These are phyloP conservation scores for Gonioctena quinquepunctata DNA, from an alignment of 1,140 invertebrate genomes.

Conservation along the genomic window DNA sequence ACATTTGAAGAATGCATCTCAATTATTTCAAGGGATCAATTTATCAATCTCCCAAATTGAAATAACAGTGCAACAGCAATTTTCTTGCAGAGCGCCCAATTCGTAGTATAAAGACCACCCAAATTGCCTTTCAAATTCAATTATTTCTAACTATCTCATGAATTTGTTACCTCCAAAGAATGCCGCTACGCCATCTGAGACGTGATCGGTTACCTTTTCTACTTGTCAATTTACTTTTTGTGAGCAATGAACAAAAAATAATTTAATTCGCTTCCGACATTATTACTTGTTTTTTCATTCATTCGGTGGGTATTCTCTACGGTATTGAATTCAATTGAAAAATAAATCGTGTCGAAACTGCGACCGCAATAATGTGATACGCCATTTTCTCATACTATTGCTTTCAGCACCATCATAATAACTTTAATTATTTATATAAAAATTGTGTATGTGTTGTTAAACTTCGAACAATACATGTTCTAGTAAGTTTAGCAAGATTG, in stretches of 20 bases:
- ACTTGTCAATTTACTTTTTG: conserved; percentile 5
- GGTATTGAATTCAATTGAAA: conserved; percentile 1
- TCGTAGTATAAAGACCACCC: neutral
- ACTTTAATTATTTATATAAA: neutral
- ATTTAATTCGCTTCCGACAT: conserved; percentile 3
- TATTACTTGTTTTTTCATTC: neutral
- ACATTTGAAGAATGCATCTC: too few species aligned
- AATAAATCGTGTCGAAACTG: neutral
- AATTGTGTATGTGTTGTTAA: neutral
- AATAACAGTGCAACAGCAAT: neutral
- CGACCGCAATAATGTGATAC: conserved; percentile 7
- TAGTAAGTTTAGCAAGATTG: neutral
- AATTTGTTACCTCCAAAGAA: conserved; percentile 31
- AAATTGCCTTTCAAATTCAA: neutral
- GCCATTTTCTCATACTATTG: neutral
- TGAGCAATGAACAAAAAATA: neutral
- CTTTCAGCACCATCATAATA: neutral
- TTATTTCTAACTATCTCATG: neutral
- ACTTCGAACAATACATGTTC: neutral
- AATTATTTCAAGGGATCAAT: too few species aligned
- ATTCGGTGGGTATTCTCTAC: neutral
- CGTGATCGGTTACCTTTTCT: conserved; percentile 18
- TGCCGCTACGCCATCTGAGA: conserved; percentile 27
- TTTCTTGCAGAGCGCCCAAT: neutral
- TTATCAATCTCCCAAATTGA: too few species aligned